A percentile compares a stretch with the other conserved stretches of the same genome.
Evolutionary conservation across 2,888 invertebrate species (phyloP).

Genomic region (Perizoma flavofasciatum): DNA sequence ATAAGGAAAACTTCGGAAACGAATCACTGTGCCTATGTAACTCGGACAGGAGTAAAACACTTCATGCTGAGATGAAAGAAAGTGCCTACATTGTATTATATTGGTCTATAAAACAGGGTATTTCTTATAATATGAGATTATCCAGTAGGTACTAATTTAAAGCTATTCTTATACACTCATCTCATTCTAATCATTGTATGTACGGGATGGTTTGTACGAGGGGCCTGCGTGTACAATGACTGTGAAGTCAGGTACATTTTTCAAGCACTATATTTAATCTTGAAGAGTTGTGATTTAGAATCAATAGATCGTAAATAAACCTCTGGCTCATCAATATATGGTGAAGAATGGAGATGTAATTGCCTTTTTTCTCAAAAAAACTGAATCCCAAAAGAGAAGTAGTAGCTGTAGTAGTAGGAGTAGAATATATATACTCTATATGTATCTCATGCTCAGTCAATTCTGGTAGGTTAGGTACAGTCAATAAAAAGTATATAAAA

Average conservation of each 20-base stretch:
- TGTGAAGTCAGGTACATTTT: background rate
- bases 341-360: too few relatives aligned
- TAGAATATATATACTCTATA: too few relatives aligned
- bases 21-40: too few relatives aligned
- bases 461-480: too few relatives aligned
- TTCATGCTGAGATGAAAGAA: constrained; percentile 8
- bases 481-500: too few relatives aligned
- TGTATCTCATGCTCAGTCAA: too few relatives aligned
- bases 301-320: too few relatives aligned
- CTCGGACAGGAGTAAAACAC: background rate
- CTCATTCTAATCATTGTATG: constrained; percentile 5
- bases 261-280: background rate
- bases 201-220: constrained; percentile 1
- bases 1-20: constrained; percentile 15
- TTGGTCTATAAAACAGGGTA: constrained; percentile 8
- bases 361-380: too few relatives aligned
- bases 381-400: too few relatives aligned
- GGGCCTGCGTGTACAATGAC: constrained; percentile 4
- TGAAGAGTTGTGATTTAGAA: too few relatives aligned
- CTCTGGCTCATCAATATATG: too few relatives aligned
- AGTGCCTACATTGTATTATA: constrained; percentile 2
- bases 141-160: constrained; percentile 1
- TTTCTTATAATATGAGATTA: constrained; percentile 10
- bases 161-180: constrained; percentile 4
- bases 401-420: too few relatives aligned